These are phyloP conservation scores for Cololabis saira DNA, from an alignment of 2,113 vertebrate species.

Conservation along the genomic window DNA sequence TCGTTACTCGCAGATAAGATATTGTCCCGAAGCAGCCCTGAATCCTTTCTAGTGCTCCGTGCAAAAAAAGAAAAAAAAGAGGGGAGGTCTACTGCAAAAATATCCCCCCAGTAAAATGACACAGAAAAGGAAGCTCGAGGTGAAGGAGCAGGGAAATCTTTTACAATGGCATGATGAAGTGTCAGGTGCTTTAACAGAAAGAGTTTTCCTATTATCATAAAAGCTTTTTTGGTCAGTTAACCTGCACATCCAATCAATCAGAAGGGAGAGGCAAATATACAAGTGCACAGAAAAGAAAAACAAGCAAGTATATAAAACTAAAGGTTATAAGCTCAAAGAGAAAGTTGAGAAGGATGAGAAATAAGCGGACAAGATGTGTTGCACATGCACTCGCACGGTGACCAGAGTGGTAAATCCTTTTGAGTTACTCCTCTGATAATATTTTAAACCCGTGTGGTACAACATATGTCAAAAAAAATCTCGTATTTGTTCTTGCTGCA, in stretches of 20 bases:
- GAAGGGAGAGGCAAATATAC: constrained; percentile 33
- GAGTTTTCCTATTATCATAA: constrained; percentile 68
- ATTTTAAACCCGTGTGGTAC: not conserved
- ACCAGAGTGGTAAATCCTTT: constrained; percentile 5
- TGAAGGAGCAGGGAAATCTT: constrained; percentile 66
- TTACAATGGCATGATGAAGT: constrained; percentile 68
- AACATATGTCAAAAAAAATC: too few relatives aligned
- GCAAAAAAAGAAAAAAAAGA: constrained; percentile 29
- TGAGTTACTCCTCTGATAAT: constrained; percentile 6
- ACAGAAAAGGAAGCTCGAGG: constrained; percentile 61
- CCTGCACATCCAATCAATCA: constrained; percentile 69
- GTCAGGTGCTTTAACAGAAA: constrained; percentile 66
- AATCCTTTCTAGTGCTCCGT: constrained; percentile 32
- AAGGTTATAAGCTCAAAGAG: constrained; percentile 50
- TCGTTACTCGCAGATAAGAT: constrained; percentile 75
- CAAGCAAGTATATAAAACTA: constrained; percentile 11
- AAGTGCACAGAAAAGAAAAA: not conserved
- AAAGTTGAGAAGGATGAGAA: constrained; percentile 18
- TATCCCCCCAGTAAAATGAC: constrained; percentile 59
- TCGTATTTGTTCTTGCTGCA: constrained; percentile 5
- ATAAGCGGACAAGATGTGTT: constrained; percentile 43
- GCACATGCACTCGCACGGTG: not conserved
- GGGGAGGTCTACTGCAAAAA: constrained; percentile 44
- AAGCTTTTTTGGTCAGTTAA: constrained; percentile 77
- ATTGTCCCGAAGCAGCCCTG: constrained; percentile 65